Evolutionary conservation across 2,797 vertebrate genomes (phyloP).

Genomic region (Hoplostethus atlanticus): DNA sequence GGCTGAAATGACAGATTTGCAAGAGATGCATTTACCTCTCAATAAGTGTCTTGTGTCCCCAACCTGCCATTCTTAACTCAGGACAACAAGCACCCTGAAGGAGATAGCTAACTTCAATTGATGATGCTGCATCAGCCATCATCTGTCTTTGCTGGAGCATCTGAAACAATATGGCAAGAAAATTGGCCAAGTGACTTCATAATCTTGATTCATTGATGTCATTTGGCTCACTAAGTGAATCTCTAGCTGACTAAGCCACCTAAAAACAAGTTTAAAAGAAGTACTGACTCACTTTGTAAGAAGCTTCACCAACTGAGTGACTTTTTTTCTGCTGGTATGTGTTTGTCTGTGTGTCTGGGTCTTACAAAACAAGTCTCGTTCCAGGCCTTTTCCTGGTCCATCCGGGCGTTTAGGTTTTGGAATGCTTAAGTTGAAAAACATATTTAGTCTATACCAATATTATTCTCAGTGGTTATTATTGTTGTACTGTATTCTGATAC

Average conservation of each 20-base stretch:
- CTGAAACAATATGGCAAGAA: slow-evolving; percentile 31
- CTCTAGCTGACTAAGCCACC: slow-evolving; percentile 5
- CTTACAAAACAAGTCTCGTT: neutral
- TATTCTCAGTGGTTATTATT: no score
- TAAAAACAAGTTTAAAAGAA: slow-evolving; percentile 15
- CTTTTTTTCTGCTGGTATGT: neutral
- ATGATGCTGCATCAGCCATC: slow-evolving; percentile 35
- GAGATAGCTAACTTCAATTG: slow-evolving; percentile 40
- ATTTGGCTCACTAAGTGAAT: slow-evolving; percentile 33
- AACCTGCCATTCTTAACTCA: slow-evolving; percentile 29
- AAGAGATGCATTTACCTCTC: slow-evolving; percentile 31
- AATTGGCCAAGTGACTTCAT: slow-evolving; percentile 38
- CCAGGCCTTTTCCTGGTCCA: no score
- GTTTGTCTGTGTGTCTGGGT: neutral
- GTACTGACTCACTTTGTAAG: slow-evolving; percentile 11
- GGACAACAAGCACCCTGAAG: slow-evolving; percentile 19
- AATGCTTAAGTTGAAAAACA: no score
- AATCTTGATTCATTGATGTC: slow-evolving; percentile 38
- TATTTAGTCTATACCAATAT: no score
- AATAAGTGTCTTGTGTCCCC: slow-evolving; percentile 8
- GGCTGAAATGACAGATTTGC: slow-evolving; percentile 23
- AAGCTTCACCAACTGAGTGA: slow-evolving; percentile 2
- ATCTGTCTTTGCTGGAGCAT: slow-evolving; percentile 25
- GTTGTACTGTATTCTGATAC: no score
- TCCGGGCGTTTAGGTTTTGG: no score